Base-by-base conservation (phyloP, 2,797 vertebrate genomes). In the Cuculus canorus region DNA sequence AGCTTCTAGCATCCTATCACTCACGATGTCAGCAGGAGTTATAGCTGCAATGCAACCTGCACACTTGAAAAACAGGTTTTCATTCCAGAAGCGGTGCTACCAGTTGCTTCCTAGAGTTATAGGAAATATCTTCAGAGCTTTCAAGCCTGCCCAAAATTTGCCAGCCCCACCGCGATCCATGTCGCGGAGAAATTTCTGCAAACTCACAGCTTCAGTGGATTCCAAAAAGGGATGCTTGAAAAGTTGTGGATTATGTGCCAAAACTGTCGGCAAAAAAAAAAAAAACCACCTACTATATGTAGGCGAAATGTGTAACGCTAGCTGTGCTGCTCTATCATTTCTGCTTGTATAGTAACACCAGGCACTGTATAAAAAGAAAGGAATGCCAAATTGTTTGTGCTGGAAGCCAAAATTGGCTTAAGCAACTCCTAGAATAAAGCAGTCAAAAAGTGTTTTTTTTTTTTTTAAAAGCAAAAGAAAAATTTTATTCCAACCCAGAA, bases 241-340 rank as follows among this genome's bases (percentile, higher is more conserved):
- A 90, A 94, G 50, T 41, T 64, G 77, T 28, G 52, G 78, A 61
- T 53, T 79, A 79, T 0, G 5, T n/a, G 68, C 83, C 88, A 77
- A 95, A 94, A 79, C 12, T 52, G 86, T 14, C 25, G 39, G 71
- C 1, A 8, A 25, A 30, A 52, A 35, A 47, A 39, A 37, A 61
- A 70, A 56, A 27, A 72, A 27, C 1, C 33, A 56, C 27, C 23
- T 41, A 22, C 76, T 61, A 23, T 19, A 68, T 1, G 33, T 33
- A 86, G 56, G 84, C 0, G 0, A 88, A 86, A 52, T 64, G 24
- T 0, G 12, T 90, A 80, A 72, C 94, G 92, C 76, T 57, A 80
- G 61, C 85, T 27, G 37, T 23, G 69, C 91, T 81, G 82, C 94
- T 88, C 85, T 95, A 56, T 96, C 80, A 96, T 96, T 96, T 93